Conservation (phyloP, 1,140 invertebrate genomes). For the Zaprionus davidi region DNA sequence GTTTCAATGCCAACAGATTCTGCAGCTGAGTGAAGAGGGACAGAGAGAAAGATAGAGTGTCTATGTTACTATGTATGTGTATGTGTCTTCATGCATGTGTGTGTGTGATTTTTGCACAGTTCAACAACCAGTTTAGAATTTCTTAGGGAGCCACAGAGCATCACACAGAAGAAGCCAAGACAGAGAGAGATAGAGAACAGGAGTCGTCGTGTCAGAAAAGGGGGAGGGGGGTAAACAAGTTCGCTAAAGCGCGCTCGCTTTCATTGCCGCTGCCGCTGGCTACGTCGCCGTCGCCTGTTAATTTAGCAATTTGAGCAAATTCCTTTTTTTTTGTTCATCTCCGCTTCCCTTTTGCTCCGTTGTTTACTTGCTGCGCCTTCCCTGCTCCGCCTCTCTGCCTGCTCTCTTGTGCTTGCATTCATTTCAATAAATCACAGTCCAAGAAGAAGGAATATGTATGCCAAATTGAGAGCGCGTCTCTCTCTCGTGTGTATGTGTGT, state of each 20-base stretch:
- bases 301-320: slow-evolving; percentile 72
- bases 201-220: neutral
- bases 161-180: slow-evolving; percentile 1
- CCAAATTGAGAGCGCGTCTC: slow-evolving; percentile 16
- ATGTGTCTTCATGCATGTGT: slow-evolving; percentile 4
- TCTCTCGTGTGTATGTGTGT: slow-evolving; percentile 11
- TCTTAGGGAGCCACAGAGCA: slow-evolving; percentile 39
- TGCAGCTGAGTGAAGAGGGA: slow-evolving; percentile 8
- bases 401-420: slow-evolving; percentile 42
- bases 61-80: neutral
- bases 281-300: slow-evolving; percentile 43
- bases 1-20: slow-evolving; percentile 54
- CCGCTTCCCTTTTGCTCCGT: slow-evolving; percentile 1
- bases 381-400: slow-evolving; percentile 9
- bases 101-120: slow-evolving; percentile 49
- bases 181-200: neutral
- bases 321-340: slow-evolving; percentile 30
- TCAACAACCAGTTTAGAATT: slow-evolving; percentile 78
- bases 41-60: neutral
- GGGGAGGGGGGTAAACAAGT: slow-evolving; percentile 59
- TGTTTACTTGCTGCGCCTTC: neutral
- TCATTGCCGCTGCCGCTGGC: slow-evolving; percentile 50
- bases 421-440: slow-evolving; percentile 62
- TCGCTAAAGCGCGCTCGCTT: slow-evolving; percentile 70
- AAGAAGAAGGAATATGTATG: slow-evolving; percentile 36